Evolutionary conservation across 2,797 vertebrate species (phyloP).

Genomic region (Cercopithecus diana): DNA sequence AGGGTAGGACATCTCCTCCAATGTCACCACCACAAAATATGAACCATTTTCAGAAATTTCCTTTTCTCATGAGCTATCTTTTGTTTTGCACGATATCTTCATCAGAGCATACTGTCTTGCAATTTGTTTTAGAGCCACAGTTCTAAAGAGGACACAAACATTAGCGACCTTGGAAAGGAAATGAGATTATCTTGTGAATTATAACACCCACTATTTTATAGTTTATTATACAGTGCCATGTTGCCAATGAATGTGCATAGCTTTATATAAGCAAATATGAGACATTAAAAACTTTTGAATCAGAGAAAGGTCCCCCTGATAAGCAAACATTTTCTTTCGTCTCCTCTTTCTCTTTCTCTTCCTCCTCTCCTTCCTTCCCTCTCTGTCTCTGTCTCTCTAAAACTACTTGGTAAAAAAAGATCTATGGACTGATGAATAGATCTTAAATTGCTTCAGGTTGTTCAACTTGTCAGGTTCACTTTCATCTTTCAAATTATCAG

Average conservation of each 20-base stretch:
- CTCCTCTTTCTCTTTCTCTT: neutral
- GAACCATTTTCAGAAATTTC: neutral
- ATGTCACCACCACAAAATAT: neutral
- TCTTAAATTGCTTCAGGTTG: slow-evolving; percentile 3
- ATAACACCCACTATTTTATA: slow-evolving; percentile 11
- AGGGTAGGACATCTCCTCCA: neutral
- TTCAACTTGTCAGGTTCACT: neutral
- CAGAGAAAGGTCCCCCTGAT: neutral
- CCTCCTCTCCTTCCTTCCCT: neutral
- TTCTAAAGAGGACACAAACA: slow-evolving; percentile 36
- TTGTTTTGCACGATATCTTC: neutral
- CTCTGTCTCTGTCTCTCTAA: neutral
- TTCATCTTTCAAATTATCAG: neutral
- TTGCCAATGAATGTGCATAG: neutral
- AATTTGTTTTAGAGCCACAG: slow-evolving; percentile 40
- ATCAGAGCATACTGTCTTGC: neutral
- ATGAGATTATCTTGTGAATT: slow-evolving; percentile 49
- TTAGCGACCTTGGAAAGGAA: slow-evolving; percentile 39
- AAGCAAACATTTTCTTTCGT: neutral
- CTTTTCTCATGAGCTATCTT: neutral
- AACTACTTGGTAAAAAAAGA: neutral
- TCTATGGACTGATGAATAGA: neutral
- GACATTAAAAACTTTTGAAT: neutral
- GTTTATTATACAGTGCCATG: neutral
- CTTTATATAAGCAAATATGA: slow-evolving; percentile 38